Base-by-base conservation (phyloP, 2,888 invertebrate genomes). In the Eulithis prunata region DNA sequence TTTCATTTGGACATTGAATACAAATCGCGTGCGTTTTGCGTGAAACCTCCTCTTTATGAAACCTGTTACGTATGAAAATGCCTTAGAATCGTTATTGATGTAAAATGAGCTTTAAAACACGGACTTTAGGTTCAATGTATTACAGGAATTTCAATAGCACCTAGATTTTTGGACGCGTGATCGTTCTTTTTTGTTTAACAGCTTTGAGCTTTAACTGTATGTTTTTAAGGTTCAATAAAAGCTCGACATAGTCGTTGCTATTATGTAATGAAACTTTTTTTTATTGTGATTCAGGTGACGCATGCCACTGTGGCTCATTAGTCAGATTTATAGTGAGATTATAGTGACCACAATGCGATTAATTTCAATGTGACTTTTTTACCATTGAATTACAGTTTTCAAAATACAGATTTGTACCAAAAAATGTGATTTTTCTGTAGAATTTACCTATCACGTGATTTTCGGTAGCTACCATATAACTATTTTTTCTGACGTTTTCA, bases 251-350 rank as follows among this genome's bases (percentile, higher is more conserved):
- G 41, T 28, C 5, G 13, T 57, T 58, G 13, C 14, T 47, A 41
- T 49, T 36, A 14, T 14, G 12, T 47, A 47, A 21, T 21, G 28
- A 4, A 13, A 56, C 13, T 60, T 54, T 56, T n/a, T 56, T 54
- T 66, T 59, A 59, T 67, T 60, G 63, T 55, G 54, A 62, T 55
- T 62, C 70, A 68, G 71, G 71, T 71, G 66, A 73, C 71, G 71
- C 72, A 59, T 71, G 75, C 67, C 64, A 66, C 71, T 63, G 69
- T 62, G 71, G 69, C 71, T 71, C 75, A 76, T 76, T 76, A 76
- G 68, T 64, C 65, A 66, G 72, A 75, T 76, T 75, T 71, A 71
- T 72, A 66, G 64, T 55, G 69, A 70, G 71, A 73, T 76, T 74
- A 70, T 63, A 66, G 64, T 69, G 65, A 66, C 69, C 71, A 60